These are phyloP conservation scores for Intellagama lesueurii DNA, from an alignment of 2,797 vertebrate genomes.

Conservation along the genomic window DNA sequence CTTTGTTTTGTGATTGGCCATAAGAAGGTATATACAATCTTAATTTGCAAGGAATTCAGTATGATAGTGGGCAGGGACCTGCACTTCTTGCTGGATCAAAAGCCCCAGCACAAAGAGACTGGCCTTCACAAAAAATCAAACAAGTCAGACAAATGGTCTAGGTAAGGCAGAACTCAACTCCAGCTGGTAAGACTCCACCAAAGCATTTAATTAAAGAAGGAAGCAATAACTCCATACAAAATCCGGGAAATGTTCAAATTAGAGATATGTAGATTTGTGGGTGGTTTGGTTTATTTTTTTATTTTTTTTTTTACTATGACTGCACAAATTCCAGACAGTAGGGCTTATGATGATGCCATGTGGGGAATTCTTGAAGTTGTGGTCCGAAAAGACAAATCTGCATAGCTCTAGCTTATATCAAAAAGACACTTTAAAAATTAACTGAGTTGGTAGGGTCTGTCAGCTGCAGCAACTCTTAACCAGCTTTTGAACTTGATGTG, in stretches of 20 bases:
- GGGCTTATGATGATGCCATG: no score
- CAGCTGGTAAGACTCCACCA: neutral
- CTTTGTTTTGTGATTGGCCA: no score
- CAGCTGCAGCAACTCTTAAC: neutral
- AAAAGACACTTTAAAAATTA: neutral
- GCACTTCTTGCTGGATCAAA: neutral
- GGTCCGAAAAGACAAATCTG: no score
- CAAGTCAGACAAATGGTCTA: neutral
- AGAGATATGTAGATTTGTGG: no score
- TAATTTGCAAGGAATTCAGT: neutral
- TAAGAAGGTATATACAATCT: no score
- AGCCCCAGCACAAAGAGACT: neutral
- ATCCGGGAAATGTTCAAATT: neutral
- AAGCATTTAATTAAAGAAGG: neutral
- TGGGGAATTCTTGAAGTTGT: no score
- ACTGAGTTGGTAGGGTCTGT: neutral
- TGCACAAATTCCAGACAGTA: no score
- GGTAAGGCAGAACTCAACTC: neutral
- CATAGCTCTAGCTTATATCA: no score
- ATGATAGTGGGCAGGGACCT: no score
- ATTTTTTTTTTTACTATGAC: no score
- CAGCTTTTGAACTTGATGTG: neutral
- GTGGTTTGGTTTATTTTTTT: no score
- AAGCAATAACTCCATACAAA: neutral
- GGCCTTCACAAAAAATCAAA: neutral